A percentile compares a stretch with the other conserved stretches of the same genome.
Conservation (phyloP, 2,113 vertebrate species). For the Chaetodon auriga region DNA sequence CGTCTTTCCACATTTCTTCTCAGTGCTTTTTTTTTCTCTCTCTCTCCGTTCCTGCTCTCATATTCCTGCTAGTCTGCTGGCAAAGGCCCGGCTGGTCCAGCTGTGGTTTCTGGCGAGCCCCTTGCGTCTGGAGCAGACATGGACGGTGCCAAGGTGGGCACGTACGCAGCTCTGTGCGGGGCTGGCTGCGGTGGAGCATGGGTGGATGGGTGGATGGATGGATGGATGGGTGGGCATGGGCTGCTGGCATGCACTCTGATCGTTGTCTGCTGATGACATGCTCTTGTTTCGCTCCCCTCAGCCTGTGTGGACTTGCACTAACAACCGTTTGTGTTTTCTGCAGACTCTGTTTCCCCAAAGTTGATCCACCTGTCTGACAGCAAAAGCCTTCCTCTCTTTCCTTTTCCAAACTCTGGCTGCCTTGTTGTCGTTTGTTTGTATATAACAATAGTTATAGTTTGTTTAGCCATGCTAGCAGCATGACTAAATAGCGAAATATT, state of each 20-base stretch:
- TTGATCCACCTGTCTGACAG: constrained; percentile 34
- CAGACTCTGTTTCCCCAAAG: constrained; percentile 32
- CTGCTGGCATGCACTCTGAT: constrained; percentile 72
- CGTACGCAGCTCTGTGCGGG: constrained; percentile 52
- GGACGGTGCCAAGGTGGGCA: constrained; percentile 81
- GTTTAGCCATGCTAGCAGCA: neutral
- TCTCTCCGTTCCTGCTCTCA: constrained; percentile 51
- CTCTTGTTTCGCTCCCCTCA: constrained; percentile 50
- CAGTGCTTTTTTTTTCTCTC: constrained; percentile 24
- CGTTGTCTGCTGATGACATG: constrained; percentile 58
- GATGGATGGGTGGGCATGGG: constrained; percentile 49
- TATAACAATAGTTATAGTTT: neutral
- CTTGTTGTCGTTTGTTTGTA: neutral
- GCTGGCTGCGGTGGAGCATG: constrained; percentile 36
- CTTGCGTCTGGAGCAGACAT: constrained; percentile 70
- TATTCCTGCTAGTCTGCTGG: constrained; percentile 74
- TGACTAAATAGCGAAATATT: neutral
- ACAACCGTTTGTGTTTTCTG: constrained; percentile 37
- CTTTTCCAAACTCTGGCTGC: neutral
- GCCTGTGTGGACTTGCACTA: constrained; percentile 58
- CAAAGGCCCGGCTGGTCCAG: constrained; percentile 64
- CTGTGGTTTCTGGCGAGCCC: constrained; percentile 68
- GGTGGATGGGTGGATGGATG: constrained; percentile 28
- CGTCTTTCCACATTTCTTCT: constrained; percentile 56
- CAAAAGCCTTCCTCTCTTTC: constrained; percentile 6